Percentiles rank a stretch among this genome's conserved stretches.
Evolutionary conservation across 2,888 invertebrate species (phyloP).

Genomic region (Drosophila pseudotalamancana): DNA sequence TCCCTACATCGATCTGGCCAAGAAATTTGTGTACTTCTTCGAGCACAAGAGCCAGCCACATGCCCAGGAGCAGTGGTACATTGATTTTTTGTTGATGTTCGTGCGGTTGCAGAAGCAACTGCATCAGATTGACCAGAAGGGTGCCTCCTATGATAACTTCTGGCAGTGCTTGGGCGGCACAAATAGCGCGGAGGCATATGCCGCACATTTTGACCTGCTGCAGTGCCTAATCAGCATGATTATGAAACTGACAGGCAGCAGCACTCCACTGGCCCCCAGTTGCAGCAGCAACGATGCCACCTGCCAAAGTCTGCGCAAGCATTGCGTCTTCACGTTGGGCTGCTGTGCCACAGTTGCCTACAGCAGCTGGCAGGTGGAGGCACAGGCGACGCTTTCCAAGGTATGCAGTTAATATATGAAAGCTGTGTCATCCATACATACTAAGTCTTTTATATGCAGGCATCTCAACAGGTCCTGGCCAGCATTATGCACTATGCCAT

Average conservation of each 20-base stretch:
- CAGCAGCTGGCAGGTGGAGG: conserved; percentile 42
- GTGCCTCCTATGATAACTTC: conserved; percentile 50
- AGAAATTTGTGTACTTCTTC: conserved; percentile 67
- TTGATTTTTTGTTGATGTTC: conserved; percentile 62
- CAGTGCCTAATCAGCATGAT: conserved; percentile 56
- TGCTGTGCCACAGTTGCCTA: conserved; percentile 57
- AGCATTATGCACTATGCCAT: conserved; percentile 63
- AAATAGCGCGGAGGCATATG: conserved; percentile 48
- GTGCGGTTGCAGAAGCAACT: conserved; percentile 57
- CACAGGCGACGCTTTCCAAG: conserved; percentile 29
- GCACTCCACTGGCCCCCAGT: conserved; percentile 51
- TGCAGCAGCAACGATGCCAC: conserved; percentile 56
- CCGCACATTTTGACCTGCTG: conserved; percentile 63
- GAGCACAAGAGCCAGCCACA: conserved; percentile 37
- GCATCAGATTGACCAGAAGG: conserved; percentile 40
- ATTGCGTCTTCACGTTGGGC: conserved; percentile 68
- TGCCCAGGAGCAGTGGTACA: conserved; percentile 70
- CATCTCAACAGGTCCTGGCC: conserved; percentile 10
- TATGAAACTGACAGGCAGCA: conserved; percentile 57
- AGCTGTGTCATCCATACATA: not conserved
- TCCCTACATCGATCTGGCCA: conserved; percentile 56
- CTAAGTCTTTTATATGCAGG: conserved; percentile 7
- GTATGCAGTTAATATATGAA: conserved; percentile 11
- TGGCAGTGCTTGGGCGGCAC: conserved; percentile 57
- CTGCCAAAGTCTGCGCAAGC: conserved; percentile 76